A percentile compares a stretch with the other conserved stretches of the same genome.
Conservation (phyloP, 2,888 invertebrate species). For the Agrilus cyanescens region DNA sequence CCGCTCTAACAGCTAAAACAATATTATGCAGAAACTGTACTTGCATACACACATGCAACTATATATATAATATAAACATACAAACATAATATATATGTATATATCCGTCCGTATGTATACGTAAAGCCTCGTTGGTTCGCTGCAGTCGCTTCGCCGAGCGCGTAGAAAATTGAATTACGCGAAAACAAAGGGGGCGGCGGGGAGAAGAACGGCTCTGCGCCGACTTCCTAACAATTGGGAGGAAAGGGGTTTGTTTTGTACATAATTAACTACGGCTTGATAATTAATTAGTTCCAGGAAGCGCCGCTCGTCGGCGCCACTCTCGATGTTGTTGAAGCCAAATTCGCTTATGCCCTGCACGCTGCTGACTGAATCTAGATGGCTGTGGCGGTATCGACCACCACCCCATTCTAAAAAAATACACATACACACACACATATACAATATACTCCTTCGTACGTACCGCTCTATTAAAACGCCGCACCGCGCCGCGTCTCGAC, state of each 20-base stretch:
- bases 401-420: background rate
- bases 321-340: conserved; percentile 18
- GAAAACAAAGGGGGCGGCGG: conserved; percentile 27
- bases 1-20: conserved; percentile 9
- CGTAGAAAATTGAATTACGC: conserved; percentile 33
- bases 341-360: conserved; percentile 13
- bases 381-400: background rate
- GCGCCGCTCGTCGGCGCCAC: conserved; percentile 30
- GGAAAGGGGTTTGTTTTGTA: conserved; percentile 29
- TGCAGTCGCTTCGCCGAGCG: conserved; percentile 8
- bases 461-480: background rate
- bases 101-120: no score
- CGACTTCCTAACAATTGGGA: conserved; percentile 22
- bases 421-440: background rate
- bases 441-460: background rate
- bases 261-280: conserved; percentile 36
- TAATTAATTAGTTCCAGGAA: conserved; percentile 37
- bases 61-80: no score
- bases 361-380: no score
- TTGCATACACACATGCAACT: no score
- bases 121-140: no score
- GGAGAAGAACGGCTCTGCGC: conserved; percentile 19
- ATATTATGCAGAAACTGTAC: conserved; percentile 8
- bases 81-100: no score
- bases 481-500: no score